Evolutionary conservation across 2,888 invertebrate species (phyloP).

Genomic region (Cephus pygmeus): DNA sequence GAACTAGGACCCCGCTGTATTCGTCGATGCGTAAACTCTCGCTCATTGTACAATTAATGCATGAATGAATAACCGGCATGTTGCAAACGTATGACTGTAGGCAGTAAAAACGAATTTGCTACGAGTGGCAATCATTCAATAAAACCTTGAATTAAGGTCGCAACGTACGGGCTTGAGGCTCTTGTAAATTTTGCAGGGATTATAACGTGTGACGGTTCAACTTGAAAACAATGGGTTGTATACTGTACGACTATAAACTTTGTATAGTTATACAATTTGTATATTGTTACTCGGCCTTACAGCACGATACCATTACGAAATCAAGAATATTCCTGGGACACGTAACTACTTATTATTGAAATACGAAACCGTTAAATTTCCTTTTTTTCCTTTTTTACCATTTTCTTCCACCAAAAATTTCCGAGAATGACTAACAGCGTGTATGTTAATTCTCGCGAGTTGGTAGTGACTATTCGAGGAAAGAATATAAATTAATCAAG

Average conservation of each 20-base stretch:
- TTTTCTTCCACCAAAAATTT: not conserved
- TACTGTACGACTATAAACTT: not conserved
- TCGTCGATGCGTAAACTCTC: not conserved
- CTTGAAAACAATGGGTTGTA: not conserved
- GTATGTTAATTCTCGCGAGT: not conserved
- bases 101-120: not conserved
- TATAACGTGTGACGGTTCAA: not conserved
- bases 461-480: not conserved
- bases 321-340: not conserved
- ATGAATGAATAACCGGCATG: not conserved
- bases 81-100: not conserved
- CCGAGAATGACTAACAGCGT: not conserved
- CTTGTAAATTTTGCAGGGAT: not conserved
- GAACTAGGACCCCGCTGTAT: not conserved
- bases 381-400: not conserved
- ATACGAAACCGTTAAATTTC: not conserved
- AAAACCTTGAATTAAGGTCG: slow-evolving; percentile 32
- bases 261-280: too few relatives aligned
- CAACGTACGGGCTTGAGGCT: not conserved
- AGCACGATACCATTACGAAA: not conserved
- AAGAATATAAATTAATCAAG: not conserved
- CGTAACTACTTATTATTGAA: not conserved
- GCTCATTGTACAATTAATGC: not conserved
- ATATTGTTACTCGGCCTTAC: not conserved
- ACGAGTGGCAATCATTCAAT: slow-evolving; percentile 33